A percentile compares a stretch with the other conserved stretches of the same genome.
phyloP scores from a whole-genome alignment of 2,888 invertebrate species.

The Cylindroiulus punctatus region DNA sequence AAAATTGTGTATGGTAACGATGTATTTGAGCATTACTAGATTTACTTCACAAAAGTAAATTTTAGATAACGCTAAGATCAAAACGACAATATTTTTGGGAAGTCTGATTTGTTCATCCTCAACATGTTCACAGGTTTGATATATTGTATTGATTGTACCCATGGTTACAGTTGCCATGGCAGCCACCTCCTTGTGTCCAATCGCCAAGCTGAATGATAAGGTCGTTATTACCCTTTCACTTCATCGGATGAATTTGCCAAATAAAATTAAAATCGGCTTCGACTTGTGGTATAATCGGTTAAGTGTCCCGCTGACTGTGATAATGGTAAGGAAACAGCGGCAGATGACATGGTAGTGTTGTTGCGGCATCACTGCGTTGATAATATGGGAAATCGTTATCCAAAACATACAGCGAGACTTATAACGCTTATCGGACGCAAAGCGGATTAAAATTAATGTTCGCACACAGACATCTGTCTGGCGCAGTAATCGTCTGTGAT shows the following conservation, averaged over 20 bases:
- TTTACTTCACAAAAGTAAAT: not conserved
- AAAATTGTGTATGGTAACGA: not conserved
- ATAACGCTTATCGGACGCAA: not conserved
- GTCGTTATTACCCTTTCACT: slow-evolving; percentile 24
- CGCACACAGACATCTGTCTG: no score
- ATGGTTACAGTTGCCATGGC: slow-evolving; percentile 35
- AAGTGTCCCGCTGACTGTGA: not conserved
- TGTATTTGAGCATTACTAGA: not conserved
- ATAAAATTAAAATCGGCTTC: not conserved
- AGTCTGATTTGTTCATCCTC: not conserved
- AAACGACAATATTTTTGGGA: not conserved
- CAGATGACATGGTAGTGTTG: not conserved
- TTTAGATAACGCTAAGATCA: slow-evolving; percentile 17
- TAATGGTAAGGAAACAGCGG: not conserved
- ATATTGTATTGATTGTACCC: slow-evolving; percentile 23
- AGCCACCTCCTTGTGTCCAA: slow-evolving; percentile 19
- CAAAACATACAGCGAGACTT: not conserved
- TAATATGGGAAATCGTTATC: not conserved
- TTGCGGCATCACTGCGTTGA: not conserved
- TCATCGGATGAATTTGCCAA: not conserved
- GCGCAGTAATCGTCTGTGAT: no score
- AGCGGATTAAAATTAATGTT: not conserved
- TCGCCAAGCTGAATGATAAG: slow-evolving; percentile 3
- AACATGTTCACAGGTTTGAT: slow-evolving; percentile 19
- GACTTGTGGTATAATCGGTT: not conserved